Conservation (phyloP, 2,888 invertebrate species). For the Oxyteleia sp. region DNA sequence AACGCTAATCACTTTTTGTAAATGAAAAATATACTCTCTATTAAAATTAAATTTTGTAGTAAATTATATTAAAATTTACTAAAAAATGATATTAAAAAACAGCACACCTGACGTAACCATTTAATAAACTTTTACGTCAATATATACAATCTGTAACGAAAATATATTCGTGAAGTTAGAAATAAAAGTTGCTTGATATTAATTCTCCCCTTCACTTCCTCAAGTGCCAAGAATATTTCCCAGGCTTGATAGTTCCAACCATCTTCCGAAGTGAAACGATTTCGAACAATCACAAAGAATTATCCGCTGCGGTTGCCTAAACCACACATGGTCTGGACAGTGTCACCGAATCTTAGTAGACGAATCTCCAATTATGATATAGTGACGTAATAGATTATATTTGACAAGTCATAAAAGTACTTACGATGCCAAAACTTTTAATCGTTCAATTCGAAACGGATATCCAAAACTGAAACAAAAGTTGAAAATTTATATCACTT, state of each 20-base stretch:
- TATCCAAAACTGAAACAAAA: no score
- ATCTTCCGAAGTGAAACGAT: conserved; percentile 77
- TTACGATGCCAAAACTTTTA: no score
- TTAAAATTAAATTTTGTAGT: no score
- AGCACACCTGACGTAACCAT: no score
- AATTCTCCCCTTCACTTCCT: conserved; percentile 62
- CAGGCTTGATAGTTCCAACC: conserved; percentile 64
- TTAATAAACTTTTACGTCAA: no score
- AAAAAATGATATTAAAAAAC: no score
- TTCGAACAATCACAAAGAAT: conserved; percentile 82
- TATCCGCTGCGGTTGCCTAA: conserved; percentile 76
- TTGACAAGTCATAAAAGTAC: conserved; percentile 28
- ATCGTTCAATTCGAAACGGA: no score
- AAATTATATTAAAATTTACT: no score
- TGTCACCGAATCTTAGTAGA: conserved; percentile 74
- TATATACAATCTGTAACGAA: not conserved
- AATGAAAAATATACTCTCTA: no score
- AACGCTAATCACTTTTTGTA: no score
- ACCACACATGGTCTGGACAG: conserved; percentile 80
- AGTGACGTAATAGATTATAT: conserved; percentile 46
- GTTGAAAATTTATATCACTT: no score
- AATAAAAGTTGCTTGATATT: conserved; percentile 31
- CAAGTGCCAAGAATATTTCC: conserved; percentile 72
- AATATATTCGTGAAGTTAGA: conserved; percentile 13
- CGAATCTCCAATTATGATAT: conserved; percentile 36